Percentiles rank a stretch among this genome's conserved stretches.
phyloP scores from a whole-genome alignment of 92 coral and sea anemone genomes.

The Parazoanthus darwini region DNA sequence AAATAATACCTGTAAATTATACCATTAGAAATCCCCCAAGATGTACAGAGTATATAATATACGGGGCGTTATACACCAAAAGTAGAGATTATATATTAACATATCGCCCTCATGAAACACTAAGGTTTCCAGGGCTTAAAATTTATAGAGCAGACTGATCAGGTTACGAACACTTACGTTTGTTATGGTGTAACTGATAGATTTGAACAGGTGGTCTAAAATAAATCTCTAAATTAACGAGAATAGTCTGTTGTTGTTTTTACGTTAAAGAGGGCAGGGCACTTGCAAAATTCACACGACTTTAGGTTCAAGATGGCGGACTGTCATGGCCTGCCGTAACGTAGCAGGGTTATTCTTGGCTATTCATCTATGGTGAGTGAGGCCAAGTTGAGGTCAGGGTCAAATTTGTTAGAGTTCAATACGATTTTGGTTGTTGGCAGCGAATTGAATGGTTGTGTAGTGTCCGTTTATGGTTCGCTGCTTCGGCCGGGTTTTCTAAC shows the following conservation, averaged over 20 bases:
- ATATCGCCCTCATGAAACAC: not conserved
- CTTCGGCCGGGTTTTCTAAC: too few relatives aligned
- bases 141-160: not conserved
- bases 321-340: too few relatives aligned
- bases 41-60: conserved; percentile 19
- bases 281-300: too few relatives aligned
- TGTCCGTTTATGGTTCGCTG: too few relatives aligned
- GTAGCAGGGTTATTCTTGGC: too few relatives aligned
- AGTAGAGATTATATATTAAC: conserved; percentile 7
- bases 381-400: too few relatives aligned
- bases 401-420: too few relatives aligned
- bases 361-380: too few relatives aligned
- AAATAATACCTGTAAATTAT: not conserved
- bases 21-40: not conserved
- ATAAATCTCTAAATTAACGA: not conserved
- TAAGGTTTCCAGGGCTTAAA: not conserved
- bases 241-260: not conserved
- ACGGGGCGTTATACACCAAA: conserved; percentile 1
- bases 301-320: too few relatives aligned
- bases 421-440: too few relatives aligned
- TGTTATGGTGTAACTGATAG: not conserved
- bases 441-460: too few relatives aligned
- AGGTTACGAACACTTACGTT: not conserved
- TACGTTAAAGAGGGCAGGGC: not conserved
- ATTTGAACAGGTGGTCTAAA: not conserved